Conservation (phyloP, 1,140 invertebrate genomes). For the Zaprionus lachaisei region DNA sequence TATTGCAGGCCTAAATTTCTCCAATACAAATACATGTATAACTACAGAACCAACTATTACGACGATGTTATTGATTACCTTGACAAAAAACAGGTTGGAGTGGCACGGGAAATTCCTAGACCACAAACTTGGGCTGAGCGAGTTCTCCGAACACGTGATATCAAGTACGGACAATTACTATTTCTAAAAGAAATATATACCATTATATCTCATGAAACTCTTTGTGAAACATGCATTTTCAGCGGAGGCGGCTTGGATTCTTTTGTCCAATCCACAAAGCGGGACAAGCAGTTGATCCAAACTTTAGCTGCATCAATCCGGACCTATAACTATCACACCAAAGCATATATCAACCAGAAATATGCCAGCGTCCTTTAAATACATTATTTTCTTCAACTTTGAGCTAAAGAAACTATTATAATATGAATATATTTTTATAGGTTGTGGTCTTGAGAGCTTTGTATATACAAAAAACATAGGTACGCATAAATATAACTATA, state of each 20-base stretch:
- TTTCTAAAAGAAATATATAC: not conserved
- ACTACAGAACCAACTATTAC: conserved; percentile 93
- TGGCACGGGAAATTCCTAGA: conserved; percentile 88
- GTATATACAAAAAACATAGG: conserved; percentile 9
- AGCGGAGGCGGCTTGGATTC: conserved; percentile 69
- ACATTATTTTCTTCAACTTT: conserved; percentile 19
- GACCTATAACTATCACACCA: conserved; percentile 87
- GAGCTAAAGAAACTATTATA: conserved; percentile 21
- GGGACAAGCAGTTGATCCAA: conserved; percentile 85
- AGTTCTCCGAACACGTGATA: conserved; percentile 87
- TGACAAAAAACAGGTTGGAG: conserved; percentile 89
- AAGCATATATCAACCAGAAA: conserved; percentile 87
- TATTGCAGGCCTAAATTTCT: conserved; percentile 89
- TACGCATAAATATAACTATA: conserved; percentile 1
- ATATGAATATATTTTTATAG: conserved; percentile 41
- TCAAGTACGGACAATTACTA: conserved; percentile 53
- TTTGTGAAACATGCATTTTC: conserved; percentile 13
- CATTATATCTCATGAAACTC: not conserved
- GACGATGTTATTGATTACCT: conserved; percentile 93
- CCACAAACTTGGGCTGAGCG: conserved; percentile 93
- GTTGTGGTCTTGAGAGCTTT: conserved; percentile 26
- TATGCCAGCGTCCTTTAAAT: conserved; percentile 85
- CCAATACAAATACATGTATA: conserved; percentile 92
- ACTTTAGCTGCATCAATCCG: conserved; percentile 86
- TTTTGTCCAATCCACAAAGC: conserved; percentile 69